phyloP scores from a whole-genome alignment of 2,797 vertebrate genomes.

The Ptychobarbus kaznakovi region DNA sequence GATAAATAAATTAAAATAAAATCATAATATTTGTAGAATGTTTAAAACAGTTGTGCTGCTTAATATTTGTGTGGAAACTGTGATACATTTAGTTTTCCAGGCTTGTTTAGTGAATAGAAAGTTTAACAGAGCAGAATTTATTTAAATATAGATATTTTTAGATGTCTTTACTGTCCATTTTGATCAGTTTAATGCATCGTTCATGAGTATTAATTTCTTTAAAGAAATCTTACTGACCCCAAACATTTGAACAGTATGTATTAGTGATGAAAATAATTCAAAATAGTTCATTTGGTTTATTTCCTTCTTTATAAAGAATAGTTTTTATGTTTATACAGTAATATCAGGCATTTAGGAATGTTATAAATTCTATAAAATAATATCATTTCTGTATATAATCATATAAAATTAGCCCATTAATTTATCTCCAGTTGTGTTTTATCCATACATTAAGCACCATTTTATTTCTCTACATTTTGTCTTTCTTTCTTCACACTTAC shows the following conservation, averaged over 20 bases:
- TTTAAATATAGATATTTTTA: background rate
- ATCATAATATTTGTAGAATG: background rate
- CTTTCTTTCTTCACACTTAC: slow-evolving; percentile 17
- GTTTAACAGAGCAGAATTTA: too few species aligned
- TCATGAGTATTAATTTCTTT: background rate
- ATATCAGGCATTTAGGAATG: background rate
- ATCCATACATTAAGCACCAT: background rate
- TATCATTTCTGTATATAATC: background rate
- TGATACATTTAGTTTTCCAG: background rate
- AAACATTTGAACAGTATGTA: background rate
- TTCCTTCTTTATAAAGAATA: background rate
- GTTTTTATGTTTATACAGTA: background rate
- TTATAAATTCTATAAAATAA: background rate
- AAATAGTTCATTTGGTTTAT: background rate
- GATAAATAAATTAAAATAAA: background rate
- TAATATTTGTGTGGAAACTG: background rate
- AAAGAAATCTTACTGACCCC: background rate
- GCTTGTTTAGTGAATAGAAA: background rate
- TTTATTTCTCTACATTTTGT: slow-evolving; percentile 3
- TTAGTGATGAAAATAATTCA: background rate
- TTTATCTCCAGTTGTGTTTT: background rate
- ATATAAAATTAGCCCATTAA: background rate
- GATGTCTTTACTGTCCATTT: background rate
- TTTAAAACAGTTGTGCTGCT: background rate
- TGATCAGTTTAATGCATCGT: background rate